Conservation (phyloP, 2,888 invertebrate species). For the Dryadula phaetusa region DNA sequence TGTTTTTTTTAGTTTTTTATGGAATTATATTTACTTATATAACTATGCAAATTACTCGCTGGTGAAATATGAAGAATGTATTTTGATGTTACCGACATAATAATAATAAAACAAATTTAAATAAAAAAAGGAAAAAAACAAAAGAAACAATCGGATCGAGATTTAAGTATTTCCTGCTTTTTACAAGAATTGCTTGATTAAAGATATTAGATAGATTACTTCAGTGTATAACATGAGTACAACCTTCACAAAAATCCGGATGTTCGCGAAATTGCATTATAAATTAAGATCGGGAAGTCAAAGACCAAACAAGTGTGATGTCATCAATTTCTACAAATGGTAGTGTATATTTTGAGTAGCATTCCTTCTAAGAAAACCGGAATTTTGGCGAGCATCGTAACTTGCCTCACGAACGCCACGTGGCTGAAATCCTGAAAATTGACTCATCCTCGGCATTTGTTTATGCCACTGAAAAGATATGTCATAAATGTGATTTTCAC, state of each 20-base stretch:
- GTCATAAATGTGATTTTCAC: slow-evolving; percentile 39
- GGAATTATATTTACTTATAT: too few relatives aligned
- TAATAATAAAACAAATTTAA: too few relatives aligned
- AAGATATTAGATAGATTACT: too few relatives aligned
- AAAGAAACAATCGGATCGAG: too few relatives aligned
- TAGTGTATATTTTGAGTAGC: slow-evolving; percentile 54
- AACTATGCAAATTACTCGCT: too few relatives aligned
- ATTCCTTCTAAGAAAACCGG: slow-evolving; percentile 64
- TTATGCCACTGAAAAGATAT: slow-evolving; percentile 41
- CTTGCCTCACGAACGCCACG: slow-evolving; percentile 54
- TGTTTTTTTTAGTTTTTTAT: too few relatives aligned
- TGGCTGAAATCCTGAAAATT: slow-evolving; percentile 51
- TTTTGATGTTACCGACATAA: too few relatives aligned
- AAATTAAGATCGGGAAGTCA: slow-evolving; percentile 44
- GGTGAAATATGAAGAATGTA: too few relatives aligned
- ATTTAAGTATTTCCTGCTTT: too few relatives aligned
- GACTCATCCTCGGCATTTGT: slow-evolving; percentile 53
- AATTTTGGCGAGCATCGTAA: slow-evolving; percentile 57
- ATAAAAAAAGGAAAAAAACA: too few relatives aligned
- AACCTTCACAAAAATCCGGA: slow-evolving; percentile 42
- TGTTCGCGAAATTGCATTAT: slow-evolving; percentile 37
- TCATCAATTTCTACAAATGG: slow-evolving; percentile 53
- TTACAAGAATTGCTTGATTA: too few relatives aligned
- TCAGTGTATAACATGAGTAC: slow-evolving; percentile 14
- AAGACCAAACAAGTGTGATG: slow-evolving; percentile 51